Evolutionary conservation across 2,888 invertebrate genomes (phyloP), one percentile per base, ranked within the genome.

Genomic region (Nomada fucata): DNA sequence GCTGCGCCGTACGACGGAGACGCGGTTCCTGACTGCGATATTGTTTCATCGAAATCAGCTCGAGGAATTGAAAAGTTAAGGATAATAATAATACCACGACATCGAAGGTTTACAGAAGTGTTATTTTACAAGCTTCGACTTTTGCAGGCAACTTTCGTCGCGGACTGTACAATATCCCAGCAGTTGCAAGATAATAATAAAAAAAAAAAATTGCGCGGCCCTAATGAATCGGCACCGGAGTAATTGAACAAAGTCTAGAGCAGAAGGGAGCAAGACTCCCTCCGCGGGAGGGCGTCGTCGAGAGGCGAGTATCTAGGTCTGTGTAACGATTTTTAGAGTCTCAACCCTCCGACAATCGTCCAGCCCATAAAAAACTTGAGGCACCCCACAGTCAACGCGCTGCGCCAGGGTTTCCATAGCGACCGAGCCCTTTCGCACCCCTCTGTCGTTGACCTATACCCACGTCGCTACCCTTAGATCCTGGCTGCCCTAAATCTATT

Each of bases 241-340:
- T 67, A 76, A 76, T 82, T 82, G 82, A 47, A 68, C 60, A 79
- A 84, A 68, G 84, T 79, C 76, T 52, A 29, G 76, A 75, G 75
- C 20, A 59, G 72, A 64, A 68, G 73, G 82, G 76, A 63, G 47
- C 61, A 47, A 53, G 59, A 44, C 53, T 47, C 52, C 74, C 52
- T 42, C 73, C 57, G 73, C 70, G 74, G 75, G 71, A 71, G 73
- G 83, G 78, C 63, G 76, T 68, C 71, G 83, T 85, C 72, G 72
- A 83, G 83, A 76, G 76, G 77, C 85, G 78, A 86, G 87, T 91
- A 91, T 91, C 91, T 92, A 89, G 92, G 92, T 92, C 91, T 91
- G 91, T 92, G 92, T 92, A 92, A 92, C 92, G 92, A 92, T 92
- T 92, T 92, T 92, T 91, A 90, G 90, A 91, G 89, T 86, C 86